Base-by-base conservation (phyloP, 2,113 vertebrate genomes). In the Dermatemys mawii region DNA sequence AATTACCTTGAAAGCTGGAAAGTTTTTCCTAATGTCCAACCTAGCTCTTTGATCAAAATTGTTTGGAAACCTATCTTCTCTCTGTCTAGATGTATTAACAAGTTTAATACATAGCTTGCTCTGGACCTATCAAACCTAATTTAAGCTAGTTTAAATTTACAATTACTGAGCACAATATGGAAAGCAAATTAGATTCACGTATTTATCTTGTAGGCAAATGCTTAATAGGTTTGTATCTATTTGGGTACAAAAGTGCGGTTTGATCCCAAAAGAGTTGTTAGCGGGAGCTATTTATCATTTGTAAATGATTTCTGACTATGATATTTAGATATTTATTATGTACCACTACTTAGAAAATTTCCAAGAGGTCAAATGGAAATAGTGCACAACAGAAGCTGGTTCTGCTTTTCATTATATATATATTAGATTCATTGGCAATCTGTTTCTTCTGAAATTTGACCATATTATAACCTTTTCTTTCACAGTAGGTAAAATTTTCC, bases 321-420 rank as follows among this genome's bases (percentile, higher is more conserved):
- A 49, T 86, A n/a, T n/a, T 93, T 89, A 81, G 78, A 87, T 94
- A 96, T 96, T 97, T 95, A 96, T 97, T 96, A 95, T 78, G 83
- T 46, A 5, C 48, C 11, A 6, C 54, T 19, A 11, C 90, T 83
- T 93, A 96, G 93, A 96, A 96, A 97, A 94, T 83, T 95, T 95
- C 92, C 90, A 95, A 96, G 89, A 92, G 73, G 93, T 90, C 84
- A 91, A 93, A 94, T 96, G 95, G 95, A 97, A 97, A 96, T 73
- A 80, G 86, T 84, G 87, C 87, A 97, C 93, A 97, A 95, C 90
- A 95, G 95, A 94, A 96, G 85, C 88, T 93, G 91, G 91, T 83
- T 97, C 95, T 97, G 96, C 91, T 97, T 97, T 96, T 96, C 84
- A 90, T 97, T 97, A 97, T 90, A 94, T 60, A 89, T n/a, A n/a